Evolutionary conservation across 37 sponge, comb jelly and placozoan species (phyloP).

Genomic region (Aphrocallistes beatrix): DNA sequence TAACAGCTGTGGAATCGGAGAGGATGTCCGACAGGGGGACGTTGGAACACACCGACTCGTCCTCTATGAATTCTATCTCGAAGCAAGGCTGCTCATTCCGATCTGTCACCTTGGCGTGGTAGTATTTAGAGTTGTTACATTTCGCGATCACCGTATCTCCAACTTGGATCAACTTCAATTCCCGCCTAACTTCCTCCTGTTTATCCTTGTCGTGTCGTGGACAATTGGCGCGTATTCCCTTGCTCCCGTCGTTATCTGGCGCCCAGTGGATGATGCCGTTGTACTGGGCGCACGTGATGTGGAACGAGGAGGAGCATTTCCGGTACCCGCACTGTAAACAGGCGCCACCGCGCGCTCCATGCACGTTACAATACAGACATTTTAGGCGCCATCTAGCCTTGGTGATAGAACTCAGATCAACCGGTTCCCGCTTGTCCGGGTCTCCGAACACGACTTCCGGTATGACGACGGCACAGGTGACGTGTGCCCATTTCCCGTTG

Average conservation of each 20-base stretch:
- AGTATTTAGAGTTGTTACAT: slow-evolving; percentile 5
- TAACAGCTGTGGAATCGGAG: neutral
- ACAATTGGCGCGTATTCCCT: neutral
- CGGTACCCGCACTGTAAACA: slow-evolving; percentile 50
- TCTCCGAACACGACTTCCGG: slow-evolving; percentile 66
- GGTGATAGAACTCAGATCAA: slow-evolving; percentile 31
- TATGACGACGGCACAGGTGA: slow-evolving; percentile 67
- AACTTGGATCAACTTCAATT: neutral
- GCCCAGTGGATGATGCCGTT: slow-evolving; percentile 27
- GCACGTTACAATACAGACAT: slow-evolving; percentile 21
- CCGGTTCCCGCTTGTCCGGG: slow-evolving; percentile 34
- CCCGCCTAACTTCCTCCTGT: slow-evolving; percentile 23
- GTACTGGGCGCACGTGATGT: slow-evolving; percentile 73
- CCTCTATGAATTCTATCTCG: slow-evolving; percentile 69
- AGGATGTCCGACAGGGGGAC: slow-evolving; percentile 41
- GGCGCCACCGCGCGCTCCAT: slow-evolving; percentile 27
- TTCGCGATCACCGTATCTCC: neutral
- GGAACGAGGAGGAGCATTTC: slow-evolving; percentile 54
- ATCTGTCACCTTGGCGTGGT: neutral
- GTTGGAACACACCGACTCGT: slow-evolving; percentile 62
- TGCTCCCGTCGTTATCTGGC: neutral
- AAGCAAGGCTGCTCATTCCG: slow-evolving; percentile 22
- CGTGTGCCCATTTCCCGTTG: slow-evolving; percentile 54
- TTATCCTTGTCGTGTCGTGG: neutral
- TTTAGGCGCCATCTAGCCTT: slow-evolving; percentile 36